Conservation (phyloP, 1,140 invertebrate genomes). For the Aphis craccivora region DNA sequence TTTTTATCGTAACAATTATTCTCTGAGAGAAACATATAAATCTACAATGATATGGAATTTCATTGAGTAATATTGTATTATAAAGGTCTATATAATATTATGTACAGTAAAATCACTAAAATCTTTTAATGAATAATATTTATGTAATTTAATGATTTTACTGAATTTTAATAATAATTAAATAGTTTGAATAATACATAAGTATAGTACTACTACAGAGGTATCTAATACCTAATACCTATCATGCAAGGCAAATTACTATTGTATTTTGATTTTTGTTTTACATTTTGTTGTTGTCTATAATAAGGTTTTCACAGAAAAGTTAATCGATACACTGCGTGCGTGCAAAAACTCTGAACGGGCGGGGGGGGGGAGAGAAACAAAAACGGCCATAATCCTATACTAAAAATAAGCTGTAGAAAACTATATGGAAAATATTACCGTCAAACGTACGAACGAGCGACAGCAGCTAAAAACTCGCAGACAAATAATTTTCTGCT, state of each 20-base stretch:
- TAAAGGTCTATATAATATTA: too few relatives aligned
- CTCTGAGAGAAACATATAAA: too few relatives aligned
- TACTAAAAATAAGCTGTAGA: background rate
- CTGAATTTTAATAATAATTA: background rate
- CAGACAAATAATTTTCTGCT: background rate
- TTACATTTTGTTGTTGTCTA: background rate
- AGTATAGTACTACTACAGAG: background rate
- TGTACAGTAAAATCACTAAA: too few relatives aligned
- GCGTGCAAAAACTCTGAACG: background rate
- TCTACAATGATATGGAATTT: too few relatives aligned
- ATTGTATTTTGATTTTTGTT: background rate
- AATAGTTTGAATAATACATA: background rate
- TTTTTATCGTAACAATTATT: too few relatives aligned
- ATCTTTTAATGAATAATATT: background rate
- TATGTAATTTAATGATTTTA: background rate
- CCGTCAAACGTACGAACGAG: background rate
- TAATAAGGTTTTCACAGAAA: background rate
- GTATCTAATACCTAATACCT: too few relatives aligned
- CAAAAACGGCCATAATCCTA: background rate
- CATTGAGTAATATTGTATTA: too few relatives aligned
- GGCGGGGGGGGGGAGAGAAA: background rate
- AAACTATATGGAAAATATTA: background rate
- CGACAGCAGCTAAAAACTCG: background rate
- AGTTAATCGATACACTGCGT: background rate
- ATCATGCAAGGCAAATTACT: background rate